Evolutionary conservation across 2,888 invertebrate genomes (phyloP).

Genomic region (Incurvaria masculella): DNA sequence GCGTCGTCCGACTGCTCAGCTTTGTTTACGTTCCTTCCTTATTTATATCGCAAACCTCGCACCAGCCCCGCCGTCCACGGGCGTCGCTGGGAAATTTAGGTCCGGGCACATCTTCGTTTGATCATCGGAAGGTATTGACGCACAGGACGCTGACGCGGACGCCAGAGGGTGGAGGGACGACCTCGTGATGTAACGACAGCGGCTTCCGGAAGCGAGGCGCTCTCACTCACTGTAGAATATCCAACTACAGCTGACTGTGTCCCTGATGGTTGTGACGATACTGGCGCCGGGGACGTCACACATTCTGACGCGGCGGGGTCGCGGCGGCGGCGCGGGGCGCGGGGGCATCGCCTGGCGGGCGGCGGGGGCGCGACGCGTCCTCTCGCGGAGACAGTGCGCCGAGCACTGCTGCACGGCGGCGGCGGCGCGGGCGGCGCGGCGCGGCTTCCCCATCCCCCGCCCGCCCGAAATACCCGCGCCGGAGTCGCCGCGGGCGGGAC

Average conservation of each 20-base stretch:
- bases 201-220: slow-evolving; percentile 20
- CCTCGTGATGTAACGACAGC: background rate
- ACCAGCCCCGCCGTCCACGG: background rate
- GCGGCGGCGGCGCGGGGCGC: slow-evolving; percentile 41
- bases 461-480: slow-evolving; percentile 44
- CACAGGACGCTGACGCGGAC: background rate
- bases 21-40: background rate
- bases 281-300: slow-evolving; percentile 54
- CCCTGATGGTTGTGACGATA: slow-evolving; percentile 61
- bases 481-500: slow-evolving; percentile 20
- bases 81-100: too few relatives aligned
- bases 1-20: background rate
- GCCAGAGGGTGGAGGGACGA: slow-evolving; percentile 16
- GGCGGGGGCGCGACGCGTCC: slow-evolving; percentile 31
- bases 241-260: slow-evolving; percentile 71
- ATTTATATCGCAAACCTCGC: background rate
- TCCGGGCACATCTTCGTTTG: too few relatives aligned
- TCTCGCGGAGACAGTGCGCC: slow-evolving; percentile 38
- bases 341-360: slow-evolving; percentile 29
- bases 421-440: slow-evolving; percentile 7
- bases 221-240: slow-evolving; percentile 66
- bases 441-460: slow-evolving; percentile 19
- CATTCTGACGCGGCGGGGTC: slow-evolving; percentile 26
- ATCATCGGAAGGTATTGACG: too few relatives aligned
- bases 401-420: slow-evolving; percentile 30